Evolutionary conservation across 2,113 vertebrate species (phyloP), one percentile per base, ranked within the genome.

Genomic region (Arothron firmamentum): DNA sequence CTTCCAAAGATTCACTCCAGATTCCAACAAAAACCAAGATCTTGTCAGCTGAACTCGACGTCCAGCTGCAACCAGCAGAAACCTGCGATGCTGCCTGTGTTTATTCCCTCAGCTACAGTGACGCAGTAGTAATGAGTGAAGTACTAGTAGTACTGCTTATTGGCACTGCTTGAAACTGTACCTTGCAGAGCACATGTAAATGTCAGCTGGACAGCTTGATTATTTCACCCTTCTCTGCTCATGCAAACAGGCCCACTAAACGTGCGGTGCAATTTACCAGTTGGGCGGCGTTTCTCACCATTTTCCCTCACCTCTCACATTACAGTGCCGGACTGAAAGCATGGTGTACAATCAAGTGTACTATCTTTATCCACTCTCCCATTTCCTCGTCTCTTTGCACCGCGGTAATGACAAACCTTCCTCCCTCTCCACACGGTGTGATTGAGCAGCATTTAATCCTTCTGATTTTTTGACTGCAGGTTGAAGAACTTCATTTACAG

Each of bases 291-390:
- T 56, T 62, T 62, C 17, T 54, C 17, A 16, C 72, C 46, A 21
- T 47, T 70, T 64, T 70, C n/a, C 56, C 41, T 45, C 21, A 16
- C 1, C 58, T 61, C 62, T 20, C 49, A 20, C 55, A 42, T 38
- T 75, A 56, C 77, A 61, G 14, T 62, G 62, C 58, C 66, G 21
- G 42, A 28, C 58, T 78, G 48, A 70, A 67, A 79, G 65, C 72
- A 8, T 1, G 25, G 25, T 7, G 25, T 28, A 28, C 34, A 1
- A 12, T 38, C 34, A 46, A 69, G 61, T 21, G 46, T 56, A 50
- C 71, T 2, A 52, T 68, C 56, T 76, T 65, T 59, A 68, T 75
- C 62, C 70, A 14, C 52, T 43, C 58, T 28, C 18, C 23, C 64
- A 50, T 76, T 75, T 63, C 51, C 25, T 19, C 49, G 46, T 62